Conservation (phyloP, 2,113 vertebrate species). For the Alouatta palliata region DNA sequence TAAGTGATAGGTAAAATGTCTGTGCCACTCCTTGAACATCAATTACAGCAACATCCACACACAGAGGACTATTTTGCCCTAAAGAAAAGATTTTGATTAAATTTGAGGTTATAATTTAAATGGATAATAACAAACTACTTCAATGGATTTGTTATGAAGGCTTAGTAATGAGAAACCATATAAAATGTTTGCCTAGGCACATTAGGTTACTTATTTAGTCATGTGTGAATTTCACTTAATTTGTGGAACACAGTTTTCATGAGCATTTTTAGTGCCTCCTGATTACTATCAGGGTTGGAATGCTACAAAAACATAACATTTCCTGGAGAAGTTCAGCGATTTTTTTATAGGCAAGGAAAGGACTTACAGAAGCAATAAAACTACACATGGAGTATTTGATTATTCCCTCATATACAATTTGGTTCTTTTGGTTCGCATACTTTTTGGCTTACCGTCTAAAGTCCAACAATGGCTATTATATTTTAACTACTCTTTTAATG, state of each 20-base stretch:
- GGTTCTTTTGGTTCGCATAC: neutral
- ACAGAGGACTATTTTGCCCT: slow-evolving; percentile 23
- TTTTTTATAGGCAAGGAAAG: slow-evolving; percentile 38
- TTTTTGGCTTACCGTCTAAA: neutral
- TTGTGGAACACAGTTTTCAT: slow-evolving; percentile 30
- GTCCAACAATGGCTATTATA: neutral
- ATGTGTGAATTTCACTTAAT: slow-evolving; percentile 53
- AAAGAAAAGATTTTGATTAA: slow-evolving; percentile 61
- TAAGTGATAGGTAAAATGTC: neutral
- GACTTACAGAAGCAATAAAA: neutral
- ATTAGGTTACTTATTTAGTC: slow-evolving; percentile 50
- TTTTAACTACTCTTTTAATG: neutral
- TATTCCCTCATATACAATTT: neutral
- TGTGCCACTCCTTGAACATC: neutral
- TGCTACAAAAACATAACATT: slow-evolving; percentile 26
- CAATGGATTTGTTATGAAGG: slow-evolving; percentile 26
- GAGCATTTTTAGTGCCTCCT: slow-evolving; percentile 58
- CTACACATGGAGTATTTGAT: neutral
- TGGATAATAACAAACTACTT: slow-evolving; percentile 28
- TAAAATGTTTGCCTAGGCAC: slow-evolving; percentile 41
- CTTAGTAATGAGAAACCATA: slow-evolving; percentile 24
- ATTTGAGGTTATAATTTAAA: slow-evolving; percentile 52
- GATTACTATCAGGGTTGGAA: neutral
- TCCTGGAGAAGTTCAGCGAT: slow-evolving; percentile 27
- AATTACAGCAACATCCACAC: neutral